Base-by-base conservation (phyloP, 2,113 vertebrate species). In the Recurvirostra avosetta region DNA sequence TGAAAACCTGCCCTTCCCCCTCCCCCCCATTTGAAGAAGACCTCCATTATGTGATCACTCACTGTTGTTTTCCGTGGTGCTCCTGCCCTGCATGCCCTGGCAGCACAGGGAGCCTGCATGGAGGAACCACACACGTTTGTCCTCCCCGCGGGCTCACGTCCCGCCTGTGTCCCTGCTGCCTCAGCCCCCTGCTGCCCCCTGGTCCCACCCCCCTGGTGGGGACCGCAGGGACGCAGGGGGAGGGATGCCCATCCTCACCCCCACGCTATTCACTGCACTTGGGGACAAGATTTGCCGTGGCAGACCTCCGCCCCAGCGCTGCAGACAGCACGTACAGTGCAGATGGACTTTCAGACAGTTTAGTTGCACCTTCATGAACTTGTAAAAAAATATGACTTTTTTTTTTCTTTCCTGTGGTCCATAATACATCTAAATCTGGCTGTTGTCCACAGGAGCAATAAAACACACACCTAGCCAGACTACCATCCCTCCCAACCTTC, bases 101-200 rank as follows among this genome's bases (percentile, higher is more conserved):
- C 65, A 62, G 8, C 8, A 1, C 32, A 11, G 26, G 0, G 1
- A 91, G 25, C 30, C 34, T n/a, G 41, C 32, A 3, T 0, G 0
- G 66, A 43, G 38, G 34, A 81, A 29, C 49, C 4, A 5, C 72
- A 47, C 12, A 0, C 2, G 0, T 12, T 41, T 47, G 29, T 9
- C 55, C 20, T 71, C 23, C 7, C 43, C 2, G 9, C 0, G 4
- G 38, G 29, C 10, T n/a, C 29, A 7, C 2, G 3, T 18, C 38
- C 80, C 13, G 23, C 40, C 53, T 34, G n/a, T 16, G 32, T 8
- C 43, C 53, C 49, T 2, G 2, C 80, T 78, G 58, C 30, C n/a
- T 9, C 45, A 29, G 30, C 6, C 9, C 34, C 12, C 43, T 36
- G 21, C 78, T 62, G 49, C 41, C 16, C 47, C 30, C 34, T 9